These are phyloP conservation scores for Valencia hispanica DNA, from an alignment of 2,797 vertebrate genomes.

Conservation along the genomic window DNA sequence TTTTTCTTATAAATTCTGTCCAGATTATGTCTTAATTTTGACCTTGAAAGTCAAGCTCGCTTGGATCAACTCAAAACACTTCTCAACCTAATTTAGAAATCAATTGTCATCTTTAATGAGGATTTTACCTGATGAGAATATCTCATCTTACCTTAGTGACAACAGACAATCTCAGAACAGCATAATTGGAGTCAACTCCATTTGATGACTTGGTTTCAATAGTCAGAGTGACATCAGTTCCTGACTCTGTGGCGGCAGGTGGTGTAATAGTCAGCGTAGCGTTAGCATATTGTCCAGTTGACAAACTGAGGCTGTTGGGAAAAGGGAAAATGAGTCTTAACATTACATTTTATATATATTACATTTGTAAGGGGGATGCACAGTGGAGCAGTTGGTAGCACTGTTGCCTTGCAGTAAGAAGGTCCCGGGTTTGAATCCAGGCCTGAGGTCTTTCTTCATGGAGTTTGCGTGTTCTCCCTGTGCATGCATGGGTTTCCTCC, in stretches of 20 bases:
- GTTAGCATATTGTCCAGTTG: slow-evolving; percentile 48
- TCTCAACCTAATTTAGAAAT: neutral
- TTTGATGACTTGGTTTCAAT: slow-evolving; percentile 62
- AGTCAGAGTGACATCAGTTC: slow-evolving; percentile 77
- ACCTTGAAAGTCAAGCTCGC: neutral
- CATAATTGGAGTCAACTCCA: slow-evolving; percentile 70
- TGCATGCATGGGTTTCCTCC: too few species aligned
- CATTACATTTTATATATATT: too few species aligned
- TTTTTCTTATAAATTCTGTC: neutral
- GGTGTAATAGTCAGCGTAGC: slow-evolving; percentile 57
- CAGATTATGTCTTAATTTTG: neutral
- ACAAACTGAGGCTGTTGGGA: slow-evolving; percentile 57
- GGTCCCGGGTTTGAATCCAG: too few species aligned
- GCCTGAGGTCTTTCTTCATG: too few species aligned
- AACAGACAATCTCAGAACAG: slow-evolving; percentile 73
- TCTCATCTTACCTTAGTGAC: slow-evolving; percentile 72
- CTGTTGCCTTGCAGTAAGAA: too few species aligned
- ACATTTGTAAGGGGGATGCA: too few species aligned
- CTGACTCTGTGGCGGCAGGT: slow-evolving; percentile 59
- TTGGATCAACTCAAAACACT: neutral
- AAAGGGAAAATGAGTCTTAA: neutral
- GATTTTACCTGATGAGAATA: neutral
- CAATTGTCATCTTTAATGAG: neutral
- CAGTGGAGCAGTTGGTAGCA: too few species aligned
- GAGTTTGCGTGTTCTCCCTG: too few species aligned